Conservation (phyloP, 2,113 vertebrate genomes). For the western clawed frog (Xenopus tropicalis) region DNA sequence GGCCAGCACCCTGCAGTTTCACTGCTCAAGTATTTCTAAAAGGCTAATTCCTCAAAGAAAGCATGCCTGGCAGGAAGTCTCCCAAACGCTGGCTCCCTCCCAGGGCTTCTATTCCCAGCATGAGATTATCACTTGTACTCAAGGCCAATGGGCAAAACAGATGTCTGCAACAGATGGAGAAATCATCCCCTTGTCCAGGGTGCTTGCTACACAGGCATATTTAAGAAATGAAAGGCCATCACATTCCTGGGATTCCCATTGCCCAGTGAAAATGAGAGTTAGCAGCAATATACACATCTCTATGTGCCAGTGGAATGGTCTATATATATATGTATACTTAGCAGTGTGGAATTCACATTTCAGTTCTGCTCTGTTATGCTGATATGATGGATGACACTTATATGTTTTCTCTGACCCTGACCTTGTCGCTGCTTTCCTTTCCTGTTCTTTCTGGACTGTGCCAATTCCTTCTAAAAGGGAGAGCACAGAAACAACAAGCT, state of each 20-base stretch:
- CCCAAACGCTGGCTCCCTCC: conserved; percentile 11
- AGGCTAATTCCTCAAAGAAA: conserved; percentile 39
- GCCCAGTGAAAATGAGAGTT: conserved; percentile 45
- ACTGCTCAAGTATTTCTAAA: neutral
- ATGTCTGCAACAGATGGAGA: conserved; percentile 57
- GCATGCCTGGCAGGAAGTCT: conserved; percentile 7
- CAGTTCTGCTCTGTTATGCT: no score
- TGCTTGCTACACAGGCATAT: conserved; percentile 48
- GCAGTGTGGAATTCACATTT: no score
- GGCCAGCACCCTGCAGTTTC: neutral
- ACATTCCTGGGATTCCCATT: conserved; percentile 48
- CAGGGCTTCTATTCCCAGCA: conserved; percentile 46
- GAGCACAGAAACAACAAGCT: no score
- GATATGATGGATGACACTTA: no score
- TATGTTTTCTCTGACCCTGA: no score
- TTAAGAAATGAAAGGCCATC: conserved; percentile 49
- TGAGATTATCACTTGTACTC: conserved; percentile 44
- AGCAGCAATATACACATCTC: neutral
- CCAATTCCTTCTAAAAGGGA: no score
- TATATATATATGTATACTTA: no score
- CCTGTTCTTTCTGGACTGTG: no score
- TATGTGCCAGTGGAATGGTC: no score
- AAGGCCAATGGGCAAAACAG: conserved; percentile 59
- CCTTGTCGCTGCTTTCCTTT: no score
- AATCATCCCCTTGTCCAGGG: conserved; percentile 52